These are phyloP conservation scores for Copidosoma floridanum DNA, from an alignment of 1,140 invertebrate species.

Conservation along the genomic window DNA sequence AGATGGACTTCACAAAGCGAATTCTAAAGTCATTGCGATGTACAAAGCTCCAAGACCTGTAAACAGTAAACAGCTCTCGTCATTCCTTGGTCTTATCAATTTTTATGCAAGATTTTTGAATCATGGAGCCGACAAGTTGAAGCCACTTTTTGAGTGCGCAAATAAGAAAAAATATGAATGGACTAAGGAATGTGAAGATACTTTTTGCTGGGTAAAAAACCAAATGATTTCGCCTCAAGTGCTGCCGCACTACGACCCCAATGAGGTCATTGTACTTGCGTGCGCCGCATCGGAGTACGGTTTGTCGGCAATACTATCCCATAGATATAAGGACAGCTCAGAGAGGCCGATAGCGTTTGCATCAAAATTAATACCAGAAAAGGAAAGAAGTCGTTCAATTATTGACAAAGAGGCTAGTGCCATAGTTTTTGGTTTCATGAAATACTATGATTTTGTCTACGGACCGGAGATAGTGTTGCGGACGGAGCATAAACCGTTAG, in stretches of 20 bases:
- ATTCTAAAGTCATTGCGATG: slow-evolving; percentile 31
- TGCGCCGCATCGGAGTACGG: slow-evolving; percentile 25
- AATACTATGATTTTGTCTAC: slow-evolving; percentile 51
- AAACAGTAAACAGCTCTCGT: slow-evolving; percentile 23
- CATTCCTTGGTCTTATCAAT: no score
- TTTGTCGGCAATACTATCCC: no score
- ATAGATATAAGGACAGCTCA: slow-evolving; percentile 42
- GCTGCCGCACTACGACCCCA: slow-evolving; percentile 32
- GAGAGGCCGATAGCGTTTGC: slow-evolving; percentile 8
- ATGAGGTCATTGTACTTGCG: slow-evolving; percentile 23
- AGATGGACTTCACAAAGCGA: slow-evolving; percentile 32
- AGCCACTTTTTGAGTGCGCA: no score
- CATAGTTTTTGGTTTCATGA: no score
- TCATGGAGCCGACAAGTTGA: no score
- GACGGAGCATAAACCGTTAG: slow-evolving; percentile 51
- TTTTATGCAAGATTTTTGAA: no score
- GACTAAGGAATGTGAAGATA: no score
- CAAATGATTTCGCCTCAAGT: slow-evolving; percentile 31
- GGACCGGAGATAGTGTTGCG: slow-evolving; percentile 46
- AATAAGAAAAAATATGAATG: no score
- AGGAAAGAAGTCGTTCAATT: slow-evolving; percentile 6
- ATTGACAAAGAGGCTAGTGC: no score
- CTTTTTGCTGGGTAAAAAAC: slow-evolving; percentile 24
- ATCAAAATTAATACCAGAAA: slow-evolving; percentile 8
- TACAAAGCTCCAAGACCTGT: slow-evolving; percentile 20